Evolutionary conservation across 92 coral and sea anemone species (phyloP).

Genomic region (Phenganax stokvisi): DNA sequence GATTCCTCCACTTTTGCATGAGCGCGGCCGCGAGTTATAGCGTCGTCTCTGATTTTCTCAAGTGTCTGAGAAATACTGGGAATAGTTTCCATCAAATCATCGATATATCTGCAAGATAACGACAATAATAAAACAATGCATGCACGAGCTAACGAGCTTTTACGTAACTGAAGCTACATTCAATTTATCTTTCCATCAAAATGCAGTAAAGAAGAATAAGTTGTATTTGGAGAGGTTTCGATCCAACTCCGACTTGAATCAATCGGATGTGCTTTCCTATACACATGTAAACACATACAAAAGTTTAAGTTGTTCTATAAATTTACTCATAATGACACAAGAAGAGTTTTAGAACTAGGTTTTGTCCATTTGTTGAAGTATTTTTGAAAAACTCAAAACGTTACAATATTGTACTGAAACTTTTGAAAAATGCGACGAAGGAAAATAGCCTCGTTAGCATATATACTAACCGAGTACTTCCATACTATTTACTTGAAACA

Average conservation of each 20-base stretch:
- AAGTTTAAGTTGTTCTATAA: too few species aligned
- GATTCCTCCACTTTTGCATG: slow-evolving; percentile 49
- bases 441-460: too few species aligned
- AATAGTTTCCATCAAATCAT: slow-evolving; percentile 68
- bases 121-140: background rate
- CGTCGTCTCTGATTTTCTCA: slow-evolving; percentile 55
- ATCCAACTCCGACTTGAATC: too few species aligned
- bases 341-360: too few species aligned
- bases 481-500: background rate
- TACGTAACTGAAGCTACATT: too few species aligned
- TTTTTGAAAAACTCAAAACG: background rate
- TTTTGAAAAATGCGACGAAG: too few species aligned
- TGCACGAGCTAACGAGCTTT: background rate
- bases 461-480: too few species aligned
- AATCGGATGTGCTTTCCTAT: too few species aligned
- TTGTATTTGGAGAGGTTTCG: background rate
- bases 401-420: too few species aligned
- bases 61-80: slow-evolving; percentile 65
- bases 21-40: slow-evolving; percentile 46
- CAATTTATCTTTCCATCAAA: too few species aligned
- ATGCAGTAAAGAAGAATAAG: background rate
- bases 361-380: background rate
- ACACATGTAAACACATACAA: too few species aligned
- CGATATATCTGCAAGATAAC: slow-evolving; percentile 57
- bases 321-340: too few species aligned